Conservation (phyloP, 2,888 invertebrate genomes). For the Gryllus longicercus region DNA sequence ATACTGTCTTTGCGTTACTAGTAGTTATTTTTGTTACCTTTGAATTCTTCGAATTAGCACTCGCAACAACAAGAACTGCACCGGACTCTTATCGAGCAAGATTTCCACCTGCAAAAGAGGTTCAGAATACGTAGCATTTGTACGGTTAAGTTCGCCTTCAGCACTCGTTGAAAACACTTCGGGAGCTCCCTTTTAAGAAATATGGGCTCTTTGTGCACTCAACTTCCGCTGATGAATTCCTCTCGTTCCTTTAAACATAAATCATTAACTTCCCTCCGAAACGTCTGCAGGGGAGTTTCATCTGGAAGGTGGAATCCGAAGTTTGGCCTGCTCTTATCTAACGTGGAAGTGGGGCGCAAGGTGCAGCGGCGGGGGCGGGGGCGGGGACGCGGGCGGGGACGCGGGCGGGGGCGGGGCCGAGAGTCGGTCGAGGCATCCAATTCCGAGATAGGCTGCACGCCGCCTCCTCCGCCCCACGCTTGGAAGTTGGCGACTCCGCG, state of each 20-base stretch:
- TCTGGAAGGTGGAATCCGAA: not conserved
- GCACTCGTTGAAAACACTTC: not conserved
- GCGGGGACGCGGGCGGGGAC: not conserved
- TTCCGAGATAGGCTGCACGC: not conserved
- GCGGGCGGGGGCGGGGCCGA: not conserved
- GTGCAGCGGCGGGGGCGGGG: not conserved
- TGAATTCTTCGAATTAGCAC: too few species aligned
- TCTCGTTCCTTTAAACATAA: slow-evolving; percentile 17
- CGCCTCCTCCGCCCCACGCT: not conserved
- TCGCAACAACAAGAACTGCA: too few species aligned
- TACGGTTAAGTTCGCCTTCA: too few species aligned
- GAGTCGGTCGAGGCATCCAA: not conserved
- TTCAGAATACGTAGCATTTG: too few species aligned
- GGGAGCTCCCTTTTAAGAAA: not conserved
- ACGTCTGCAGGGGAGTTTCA: not conserved
- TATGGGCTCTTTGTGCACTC: not conserved
- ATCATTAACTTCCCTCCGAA: not conserved
- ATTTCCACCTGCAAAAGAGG: too few species aligned
- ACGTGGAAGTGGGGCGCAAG: not conserved
- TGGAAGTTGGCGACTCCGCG: not conserved
- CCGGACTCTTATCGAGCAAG: too few species aligned
- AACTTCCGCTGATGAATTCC: slow-evolving; percentile 6
- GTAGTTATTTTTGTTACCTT: too few species aligned
- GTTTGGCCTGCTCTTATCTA: slow-evolving; percentile 10
- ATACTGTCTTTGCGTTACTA: too few species aligned